These are phyloP conservation scores for Thunnus albacares DNA, from an alignment of 2,797 vertebrate genomes.

Conservation along the genomic window DNA sequence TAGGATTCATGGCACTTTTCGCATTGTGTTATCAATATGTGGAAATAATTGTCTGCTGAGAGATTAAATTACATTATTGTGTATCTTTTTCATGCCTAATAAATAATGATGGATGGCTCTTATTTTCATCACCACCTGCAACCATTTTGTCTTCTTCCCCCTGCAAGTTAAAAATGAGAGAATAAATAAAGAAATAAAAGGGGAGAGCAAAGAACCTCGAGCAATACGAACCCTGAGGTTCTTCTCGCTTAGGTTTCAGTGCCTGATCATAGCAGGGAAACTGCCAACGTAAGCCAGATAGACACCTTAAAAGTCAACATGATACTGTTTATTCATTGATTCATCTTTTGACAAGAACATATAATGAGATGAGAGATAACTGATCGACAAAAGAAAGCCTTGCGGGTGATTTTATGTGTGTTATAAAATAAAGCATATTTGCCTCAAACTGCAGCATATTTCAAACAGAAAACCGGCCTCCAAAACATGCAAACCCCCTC, in stretches of 20 bases:
- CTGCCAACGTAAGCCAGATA: conserved; percentile 66
- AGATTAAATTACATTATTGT: conserved; percentile 99
- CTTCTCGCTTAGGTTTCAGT: conserved; percentile 66
- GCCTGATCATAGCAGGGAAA: conserved; percentile 62
- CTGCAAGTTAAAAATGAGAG: conserved; percentile 97
- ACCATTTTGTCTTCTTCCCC: conserved; percentile 96
- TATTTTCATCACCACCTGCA: conserved; percentile 99
- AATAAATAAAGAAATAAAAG: conserved; percentile 93
- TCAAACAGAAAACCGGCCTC: background rate
- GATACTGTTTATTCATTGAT: conserved; percentile 64
- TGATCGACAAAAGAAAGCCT: conserved; percentile 46
- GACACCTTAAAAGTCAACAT: conserved; percentile 79
- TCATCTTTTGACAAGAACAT: conserved; percentile 34
- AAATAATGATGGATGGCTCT: conserved; percentile 99
- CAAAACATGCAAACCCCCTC: background rate
- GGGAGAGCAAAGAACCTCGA: conserved; percentile 88
- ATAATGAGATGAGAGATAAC: conserved; percentile 33
- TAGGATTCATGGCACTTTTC: conserved; percentile 99
- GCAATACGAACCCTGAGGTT: conserved; percentile 85
- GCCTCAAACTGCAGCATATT: conserved; percentile 10
- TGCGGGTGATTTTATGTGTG: conserved; percentile 14
- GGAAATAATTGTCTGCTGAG: conserved; percentile 99
- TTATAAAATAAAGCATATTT: conserved; percentile 32
- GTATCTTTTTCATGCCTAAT: conserved; percentile 99
- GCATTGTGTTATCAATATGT: conserved; percentile 99